Percentiles rank a stretch among this genome's conserved stretches.
Evolutionary conservation across 2,113 vertebrate species (phyloP).

Genomic region (Ctenomys sociabilis): DNA sequence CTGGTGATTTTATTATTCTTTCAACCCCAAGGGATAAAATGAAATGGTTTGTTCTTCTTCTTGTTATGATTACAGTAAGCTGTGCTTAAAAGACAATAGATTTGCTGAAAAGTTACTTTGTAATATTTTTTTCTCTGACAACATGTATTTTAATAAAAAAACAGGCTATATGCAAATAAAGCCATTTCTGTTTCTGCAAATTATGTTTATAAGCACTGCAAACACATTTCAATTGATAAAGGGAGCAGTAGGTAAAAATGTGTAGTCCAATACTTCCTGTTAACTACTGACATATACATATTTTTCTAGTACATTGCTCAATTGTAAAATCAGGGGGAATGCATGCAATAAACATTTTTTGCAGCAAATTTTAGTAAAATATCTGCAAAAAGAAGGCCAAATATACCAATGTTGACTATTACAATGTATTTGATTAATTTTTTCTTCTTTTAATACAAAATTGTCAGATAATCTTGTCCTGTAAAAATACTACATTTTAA

Average conservation of each 20-base stretch:
- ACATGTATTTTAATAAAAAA: slow-evolving; percentile 62
- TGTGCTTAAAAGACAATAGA: slow-evolving; percentile 66
- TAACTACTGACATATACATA: slow-evolving; percentile 75
- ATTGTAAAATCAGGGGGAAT: slow-evolving; percentile 75
- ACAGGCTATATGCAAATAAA: slow-evolving; percentile 78
- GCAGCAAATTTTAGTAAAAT: slow-evolving; percentile 86
- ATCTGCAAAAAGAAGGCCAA: slow-evolving; percentile 88
- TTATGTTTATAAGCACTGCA: slow-evolving; percentile 73
- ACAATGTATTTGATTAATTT: slow-evolving; percentile 99
- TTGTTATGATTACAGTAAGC: slow-evolving; percentile 45
- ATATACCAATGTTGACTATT: slow-evolving; percentile 91
- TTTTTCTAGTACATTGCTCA: slow-evolving; percentile 80
- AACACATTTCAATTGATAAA: slow-evolving; percentile 80
- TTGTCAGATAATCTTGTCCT: slow-evolving; percentile 98
- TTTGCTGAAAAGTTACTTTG: slow-evolving; percentile 65
- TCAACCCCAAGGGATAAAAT: slow-evolving; percentile 25
- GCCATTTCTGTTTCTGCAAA: slow-evolving; percentile 73
- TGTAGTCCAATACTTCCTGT: slow-evolving; percentile 81
- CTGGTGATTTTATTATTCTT: slow-evolving; percentile 62
- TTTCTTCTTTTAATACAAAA: slow-evolving; percentile 97
- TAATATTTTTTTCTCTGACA: slow-evolving; percentile 51
- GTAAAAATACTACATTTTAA: slow-evolving; percentile 98
- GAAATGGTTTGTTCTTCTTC: slow-evolving; percentile 40
- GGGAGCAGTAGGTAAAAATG: slow-evolving; percentile 79
- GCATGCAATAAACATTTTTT: slow-evolving; percentile 85